phyloP scores from a whole-genome alignment of 2,888 invertebrate genomes.

The Callyntrura sp. region DNA sequence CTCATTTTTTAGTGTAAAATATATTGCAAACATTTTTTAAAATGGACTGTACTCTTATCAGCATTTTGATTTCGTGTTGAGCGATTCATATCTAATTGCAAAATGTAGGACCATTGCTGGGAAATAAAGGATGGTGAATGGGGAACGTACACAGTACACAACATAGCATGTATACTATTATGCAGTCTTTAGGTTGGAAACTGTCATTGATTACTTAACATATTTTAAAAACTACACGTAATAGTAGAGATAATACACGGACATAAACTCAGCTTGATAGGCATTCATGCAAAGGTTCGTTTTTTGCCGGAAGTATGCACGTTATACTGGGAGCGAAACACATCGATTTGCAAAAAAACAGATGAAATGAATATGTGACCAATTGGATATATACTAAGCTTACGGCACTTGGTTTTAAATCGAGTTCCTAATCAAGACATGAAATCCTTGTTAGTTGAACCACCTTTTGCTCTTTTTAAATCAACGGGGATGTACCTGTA shows the following conservation, averaged over 20 bases:
- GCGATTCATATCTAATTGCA: slow-evolving; percentile 36
- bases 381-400: background rate
- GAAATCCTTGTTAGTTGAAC: background rate
- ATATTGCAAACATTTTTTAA: slow-evolving; percentile 22
- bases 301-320: slow-evolving; percentile 64
- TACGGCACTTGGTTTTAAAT: background rate
- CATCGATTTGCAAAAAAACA: background rate
- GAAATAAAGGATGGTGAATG: background rate
- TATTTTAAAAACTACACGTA: background rate
- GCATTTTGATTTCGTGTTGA: slow-evolving; percentile 33
- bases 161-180: background rate
- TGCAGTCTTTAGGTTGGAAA: background rate
- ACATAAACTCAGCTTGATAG: background rate
- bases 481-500: too few species aligned
- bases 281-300: slow-evolving; percentile 16
- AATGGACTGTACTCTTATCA: background rate
- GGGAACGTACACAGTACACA: background rate
- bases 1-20: slow-evolving; percentile 23
- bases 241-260: background rate
- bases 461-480: background rate
- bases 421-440: background rate
- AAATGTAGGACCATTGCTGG: slow-evolving; percentile 4
- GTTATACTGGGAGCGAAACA: slow-evolving; percentile 19
- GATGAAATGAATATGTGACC: too few species aligned
- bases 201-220: slow-evolving; percentile 44